Conservation (phyloP, 2,113 vertebrate species). For the pig (Sus scrofa) region DNA sequence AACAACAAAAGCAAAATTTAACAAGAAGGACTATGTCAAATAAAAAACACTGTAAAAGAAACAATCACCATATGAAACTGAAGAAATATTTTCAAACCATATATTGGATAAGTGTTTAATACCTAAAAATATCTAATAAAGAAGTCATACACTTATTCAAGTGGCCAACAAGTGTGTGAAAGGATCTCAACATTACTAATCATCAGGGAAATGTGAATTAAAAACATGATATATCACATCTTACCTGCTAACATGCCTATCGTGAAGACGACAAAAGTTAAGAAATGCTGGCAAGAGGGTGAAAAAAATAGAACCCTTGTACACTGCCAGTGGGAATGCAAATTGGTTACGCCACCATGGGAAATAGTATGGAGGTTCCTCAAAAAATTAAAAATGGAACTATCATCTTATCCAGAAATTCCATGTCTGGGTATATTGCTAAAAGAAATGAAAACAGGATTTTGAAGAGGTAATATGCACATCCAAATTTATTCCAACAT, state of each 20-base stretch:
- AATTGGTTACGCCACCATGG: too few species aligned
- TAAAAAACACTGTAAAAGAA: not conserved
- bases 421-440: not conserved
- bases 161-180: not conserved
- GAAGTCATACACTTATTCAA: not conserved
- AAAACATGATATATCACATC: not conserved
- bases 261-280: not conserved
- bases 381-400: not conserved
- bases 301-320: too few species aligned
- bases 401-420: not conserved
- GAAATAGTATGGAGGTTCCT: not conserved
- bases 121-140: not conserved
- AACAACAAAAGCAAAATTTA: not conserved
- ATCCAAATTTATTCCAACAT: not conserved
- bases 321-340: not conserved
- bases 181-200: not conserved
- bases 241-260: not conserved
- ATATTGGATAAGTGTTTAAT: not conserved
- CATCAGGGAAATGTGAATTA: not conserved
- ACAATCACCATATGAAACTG: not conserved
- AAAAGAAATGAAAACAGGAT: not conserved
- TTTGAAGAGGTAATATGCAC: not conserved
- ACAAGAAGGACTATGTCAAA: not conserved
- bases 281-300: not conserved
- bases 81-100: not conserved